Percentiles rank a stretch among this genome's conserved stretches.
Conservation (phyloP, 2,113 vertebrate species). For the Oncorhynchus keta region DNA sequence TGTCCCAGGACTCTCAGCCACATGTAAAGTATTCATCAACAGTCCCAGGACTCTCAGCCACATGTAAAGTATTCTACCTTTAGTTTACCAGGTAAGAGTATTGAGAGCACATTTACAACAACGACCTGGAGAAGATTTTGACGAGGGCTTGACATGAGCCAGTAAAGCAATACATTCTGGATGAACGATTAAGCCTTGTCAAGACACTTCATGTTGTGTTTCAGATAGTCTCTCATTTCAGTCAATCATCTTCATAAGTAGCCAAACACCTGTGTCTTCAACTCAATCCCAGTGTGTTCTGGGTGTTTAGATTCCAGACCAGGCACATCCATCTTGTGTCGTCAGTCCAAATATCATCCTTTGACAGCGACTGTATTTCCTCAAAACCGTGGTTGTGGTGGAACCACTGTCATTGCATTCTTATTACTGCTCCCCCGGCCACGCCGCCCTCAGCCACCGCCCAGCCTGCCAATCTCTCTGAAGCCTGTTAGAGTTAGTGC, state of each 20-base stretch:
- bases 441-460: slow-evolving; percentile 64
- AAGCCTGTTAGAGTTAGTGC: slow-evolving; percentile 81
- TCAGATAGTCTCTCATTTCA: slow-evolving; percentile 5
- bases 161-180: slow-evolving; percentile 14
- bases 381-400: slow-evolving; percentile 70
- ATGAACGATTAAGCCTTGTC: slow-evolving; percentile 21
- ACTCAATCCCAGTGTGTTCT: slow-evolving; percentile 43
- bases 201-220: slow-evolving; percentile 45
- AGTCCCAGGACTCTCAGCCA: too few relatives aligned
- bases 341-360: slow-evolving; percentile 74
- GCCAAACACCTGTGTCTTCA: slow-evolving; percentile 15
- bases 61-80: slow-evolving; percentile 17
- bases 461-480: slow-evolving; percentile 77
- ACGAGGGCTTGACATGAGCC: slow-evolving; percentile 10
- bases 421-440: slow-evolving; percentile 68
- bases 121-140: background rate
- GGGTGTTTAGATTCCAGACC: slow-evolving; percentile 66
- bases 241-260: background rate
- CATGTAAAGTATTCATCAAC: background rate
- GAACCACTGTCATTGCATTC: slow-evolving; percentile 80
- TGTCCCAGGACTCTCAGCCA: too few relatives aligned
- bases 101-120: background rate
- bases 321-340: slow-evolving; percentile 63
- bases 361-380: slow-evolving; percentile 74
- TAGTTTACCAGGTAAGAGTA: slow-evolving; percentile 36